Evolutionary conservation across 2,888 invertebrate genomes (phyloP), one percentile per base, ranked within the genome.

Genomic region (Apotomis capreana): DNA sequence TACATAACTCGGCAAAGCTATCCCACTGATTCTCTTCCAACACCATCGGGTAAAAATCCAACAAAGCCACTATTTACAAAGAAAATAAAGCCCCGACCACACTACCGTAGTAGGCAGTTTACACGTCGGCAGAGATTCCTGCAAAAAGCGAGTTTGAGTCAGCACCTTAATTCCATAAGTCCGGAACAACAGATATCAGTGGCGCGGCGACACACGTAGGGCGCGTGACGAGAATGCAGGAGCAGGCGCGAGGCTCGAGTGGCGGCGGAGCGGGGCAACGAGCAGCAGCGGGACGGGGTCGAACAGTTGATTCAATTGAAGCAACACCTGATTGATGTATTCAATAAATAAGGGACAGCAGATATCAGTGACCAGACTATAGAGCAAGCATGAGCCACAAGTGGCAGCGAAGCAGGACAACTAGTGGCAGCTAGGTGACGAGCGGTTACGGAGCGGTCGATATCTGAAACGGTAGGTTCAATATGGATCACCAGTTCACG

Each of bases 101-200:
- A 65, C 65, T 12, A 49, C 62, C 51, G 49, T 70, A 44, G 49
- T 70, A 52, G 67, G 61, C 65, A 67, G 70, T 67, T 67, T 15
- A 61, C 67, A 71, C 61, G 70, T 63, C 63, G 60, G 61, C 64
- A 59, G 62, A 69, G 70, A 70, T 68, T 61, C 54, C 40, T 12
- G 62, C 71, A 36, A 52, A 37, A 60, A 63, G 69, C 62, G 52
- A 26, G 64, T 52, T 63, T 37, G 54, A 62, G 72, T 72, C 72
- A 68, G 72, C 72, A 51, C 63, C 72, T 68, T 72, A 68, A 72
- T 72, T 62, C 68, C 62, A 60, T 71, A 68, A 71, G 71, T 68
- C 70, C 70, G 71, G 61, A 58, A 71, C 71, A 71, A 71, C 71
- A 58, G 71, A 71, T 68, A 71, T 71, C 71, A 62, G 67, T 61